Base-by-base conservation (phyloP, 1,140 invertebrate genomes). In the Condylostylus longicornis region DNA sequence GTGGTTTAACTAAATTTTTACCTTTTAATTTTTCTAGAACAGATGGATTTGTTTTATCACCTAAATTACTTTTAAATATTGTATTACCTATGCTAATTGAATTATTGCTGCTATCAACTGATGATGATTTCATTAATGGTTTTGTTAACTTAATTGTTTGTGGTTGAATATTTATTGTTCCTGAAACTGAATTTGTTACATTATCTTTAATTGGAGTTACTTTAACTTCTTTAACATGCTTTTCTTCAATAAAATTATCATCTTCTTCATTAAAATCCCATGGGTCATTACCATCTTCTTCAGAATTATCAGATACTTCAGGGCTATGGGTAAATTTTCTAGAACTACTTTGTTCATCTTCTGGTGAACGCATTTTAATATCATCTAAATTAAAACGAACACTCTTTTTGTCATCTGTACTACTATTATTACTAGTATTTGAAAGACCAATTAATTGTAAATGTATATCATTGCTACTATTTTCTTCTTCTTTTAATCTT, bases 401-500 rank as follows among this genome's bases (percentile, higher is more conserved):
- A 45, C 76, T 81, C 49, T 82, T 83, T 23, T 72, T 74, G 45
- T 79, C 76, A 29, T 81, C 77, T 28, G 78, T 75, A 36, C 67
- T 56, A 28, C 38, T 35, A 36, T 33, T 46, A 21, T 59, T 30
- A 45, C n/a, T n/a, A n/a, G n/a, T n/a, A n/a, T n/a, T n/a, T n/a
- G n/a, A n/a, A n/a, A n/a, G n/a, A n/a, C n/a, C n/a, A n/a, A n/a
- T n/a, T n/a, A n/a, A n/a, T n/a, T n/a, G n/a, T n/a, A n/a, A n/a
- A n/a, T n/a, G n/a, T n/a, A n/a, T n/a, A n/a, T n/a, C n/a, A n/a
- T n/a, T n/a, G n/a, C n/a, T n/a, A n/a, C n/a, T n/a, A n/a, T 40
- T 18, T 47, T 43, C 31, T 47, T 47, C 54, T 48, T 15, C 58
- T 53, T n/a, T n/a, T n/a, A 18, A 48, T 22, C 30, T 58, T 6